A percentile compares a stretch with the other conserved stretches of the same genome.
phyloP scores from a whole-genome alignment of 2,888 invertebrate genomes.

The Hoplodrina ambigua region DNA sequence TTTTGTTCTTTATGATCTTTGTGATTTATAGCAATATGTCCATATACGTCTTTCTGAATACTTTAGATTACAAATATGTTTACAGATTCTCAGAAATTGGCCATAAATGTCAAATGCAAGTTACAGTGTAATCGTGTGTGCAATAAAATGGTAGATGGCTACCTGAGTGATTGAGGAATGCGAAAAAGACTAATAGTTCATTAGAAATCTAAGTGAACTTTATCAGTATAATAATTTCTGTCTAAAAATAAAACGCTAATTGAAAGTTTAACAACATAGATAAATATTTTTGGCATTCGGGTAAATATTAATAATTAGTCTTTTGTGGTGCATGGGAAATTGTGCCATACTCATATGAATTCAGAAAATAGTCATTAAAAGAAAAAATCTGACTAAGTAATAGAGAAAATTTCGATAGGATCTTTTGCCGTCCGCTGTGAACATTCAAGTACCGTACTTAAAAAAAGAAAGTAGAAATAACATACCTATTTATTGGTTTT shows the following conservation, averaged over 20 bases:
- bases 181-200: too few relatives aligned
- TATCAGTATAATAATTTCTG: too few relatives aligned
- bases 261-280: neutral
- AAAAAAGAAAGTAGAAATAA: neutral
- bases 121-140: neutral
- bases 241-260: too few relatives aligned
- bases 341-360: neutral
- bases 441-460: constrained; percentile 1
- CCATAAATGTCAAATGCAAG: constrained; percentile 1
- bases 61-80: neutral
- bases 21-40: neutral
- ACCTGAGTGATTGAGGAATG: too few relatives aligned
- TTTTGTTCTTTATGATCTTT: constrained; percentile 4
- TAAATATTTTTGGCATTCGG: neutral
- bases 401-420: neutral
- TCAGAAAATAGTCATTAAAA: constrained; percentile 11
- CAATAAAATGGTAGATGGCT: neutral
- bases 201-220: too few relatives aligned
- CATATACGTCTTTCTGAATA: neutral
- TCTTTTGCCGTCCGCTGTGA: neutral
- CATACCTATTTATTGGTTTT: neutral
- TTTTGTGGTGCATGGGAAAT: neutral
- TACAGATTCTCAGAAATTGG: neutral
- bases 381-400: neutral
- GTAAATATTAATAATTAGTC: neutral